A percentile compares a stretch with the other conserved stretches of the same genome.
phyloP scores from a whole-genome alignment of 1,140 invertebrate species.

The Magallana angulata region DNA sequence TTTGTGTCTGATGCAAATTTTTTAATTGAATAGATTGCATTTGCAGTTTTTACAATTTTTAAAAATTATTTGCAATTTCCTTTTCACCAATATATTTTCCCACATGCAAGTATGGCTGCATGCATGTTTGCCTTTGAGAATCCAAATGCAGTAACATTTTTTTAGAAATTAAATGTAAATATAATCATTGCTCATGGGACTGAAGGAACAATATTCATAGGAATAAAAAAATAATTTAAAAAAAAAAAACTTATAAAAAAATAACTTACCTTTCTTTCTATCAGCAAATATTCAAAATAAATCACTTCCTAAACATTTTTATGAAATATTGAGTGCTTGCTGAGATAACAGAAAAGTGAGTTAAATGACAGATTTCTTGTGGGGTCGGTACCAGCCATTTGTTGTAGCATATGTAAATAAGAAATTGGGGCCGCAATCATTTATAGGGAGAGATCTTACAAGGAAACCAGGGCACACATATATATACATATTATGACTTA shows the following conservation, averaged over 20 bases:
- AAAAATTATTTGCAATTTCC: not conserved
- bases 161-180: no score
- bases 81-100: no score
- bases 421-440: not conserved
- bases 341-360: not conserved
- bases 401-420: constrained; percentile 8
- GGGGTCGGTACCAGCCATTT: not conserved
- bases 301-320: not conserved
- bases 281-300: not conserved
- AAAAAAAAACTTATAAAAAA: not conserved
- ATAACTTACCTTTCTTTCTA: not conserved
- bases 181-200: no score
- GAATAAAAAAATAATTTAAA: no score
- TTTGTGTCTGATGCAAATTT: not conserved
- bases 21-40: not conserved
- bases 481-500: not conserved
- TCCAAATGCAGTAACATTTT: no score
- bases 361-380: not conserved
- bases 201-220: no score
- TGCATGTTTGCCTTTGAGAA: no score
- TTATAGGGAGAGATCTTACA: not conserved
- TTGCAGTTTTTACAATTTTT: not conserved
- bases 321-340: not conserved
- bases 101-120: no score
- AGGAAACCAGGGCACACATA: not conserved